Conservation (phyloP, 2,113 vertebrate genomes). For the Pomatorhinus ruficollis region DNA sequence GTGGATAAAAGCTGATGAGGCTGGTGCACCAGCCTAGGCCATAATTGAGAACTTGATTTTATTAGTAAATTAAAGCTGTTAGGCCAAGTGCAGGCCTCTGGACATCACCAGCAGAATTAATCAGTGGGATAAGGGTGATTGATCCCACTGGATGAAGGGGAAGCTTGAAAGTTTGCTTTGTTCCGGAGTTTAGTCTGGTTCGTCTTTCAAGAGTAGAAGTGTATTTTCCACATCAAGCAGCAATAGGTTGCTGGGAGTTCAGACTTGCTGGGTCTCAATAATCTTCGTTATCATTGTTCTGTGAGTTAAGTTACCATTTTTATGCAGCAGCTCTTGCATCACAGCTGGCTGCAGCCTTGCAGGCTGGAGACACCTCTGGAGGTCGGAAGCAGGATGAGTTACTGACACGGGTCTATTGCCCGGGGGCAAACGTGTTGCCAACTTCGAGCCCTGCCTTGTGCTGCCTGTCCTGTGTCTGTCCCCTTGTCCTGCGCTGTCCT, state of each 20-base stretch:
- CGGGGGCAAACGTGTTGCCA: accelerated
- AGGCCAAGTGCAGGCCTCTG: accelerated
- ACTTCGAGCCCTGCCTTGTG: neutral
- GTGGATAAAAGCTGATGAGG: neutral
- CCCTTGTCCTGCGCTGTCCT: neutral
- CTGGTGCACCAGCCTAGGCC: no score
- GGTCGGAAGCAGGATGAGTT: neutral
- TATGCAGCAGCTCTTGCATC: neutral
- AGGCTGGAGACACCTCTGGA: no score
- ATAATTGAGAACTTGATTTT: accelerated
- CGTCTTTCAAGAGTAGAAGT: accelerated
- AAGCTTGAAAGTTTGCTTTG: accelerated
- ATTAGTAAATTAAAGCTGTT: accelerated
- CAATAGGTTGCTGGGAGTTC: no score
- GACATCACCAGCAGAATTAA: neutral
- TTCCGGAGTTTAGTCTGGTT: accelerated
- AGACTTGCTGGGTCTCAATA: no score
- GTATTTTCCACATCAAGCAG: accelerated
- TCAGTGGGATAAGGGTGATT: accelerated
- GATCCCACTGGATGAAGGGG: accelerated
- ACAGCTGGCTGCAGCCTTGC: no score
- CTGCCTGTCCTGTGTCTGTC: neutral
- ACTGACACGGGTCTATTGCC: accelerated
- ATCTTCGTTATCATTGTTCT: accelerated
- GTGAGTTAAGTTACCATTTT: accelerated